phyloP scores from a whole-genome alignment of 1,140 invertebrate genomes.

The Platyscapa corneri region DNA sequence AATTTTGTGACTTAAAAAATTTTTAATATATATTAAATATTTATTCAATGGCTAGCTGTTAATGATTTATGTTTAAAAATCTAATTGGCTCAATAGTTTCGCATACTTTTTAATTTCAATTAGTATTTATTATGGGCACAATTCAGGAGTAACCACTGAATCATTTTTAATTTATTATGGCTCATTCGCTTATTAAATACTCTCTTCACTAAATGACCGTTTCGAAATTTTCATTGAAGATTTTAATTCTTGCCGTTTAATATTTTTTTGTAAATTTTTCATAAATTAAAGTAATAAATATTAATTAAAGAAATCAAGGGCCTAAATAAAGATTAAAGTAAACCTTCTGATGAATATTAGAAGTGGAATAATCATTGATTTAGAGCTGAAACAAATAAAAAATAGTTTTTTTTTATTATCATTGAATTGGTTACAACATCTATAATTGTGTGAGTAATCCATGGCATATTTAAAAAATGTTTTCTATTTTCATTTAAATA shows the following conservation, averaged over 20 bases:
- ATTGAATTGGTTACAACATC: neutral
- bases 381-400: no score
- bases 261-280: neutral
- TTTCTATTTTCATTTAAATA: neutral
- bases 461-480: neutral
- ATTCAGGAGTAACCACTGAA: neutral
- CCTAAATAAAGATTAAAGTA: neutral
- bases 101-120: neutral
- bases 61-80: neutral
- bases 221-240: neutral
- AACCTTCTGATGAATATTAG: neutral
- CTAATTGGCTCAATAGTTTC: no score
- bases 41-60: no score
- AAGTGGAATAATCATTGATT: neutral
- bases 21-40: no score
- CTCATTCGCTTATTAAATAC: neutral
- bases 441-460: neutral
- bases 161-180: neutral
- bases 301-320: neutral
- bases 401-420: neutral
- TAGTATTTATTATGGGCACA: neutral
- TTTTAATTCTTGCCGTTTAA: no score
- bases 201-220: neutral
- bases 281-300: neutral
- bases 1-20: no score